Base-by-base conservation (phyloP, 2,797 vertebrate species). In the Calcarius lapponicus region DNA sequence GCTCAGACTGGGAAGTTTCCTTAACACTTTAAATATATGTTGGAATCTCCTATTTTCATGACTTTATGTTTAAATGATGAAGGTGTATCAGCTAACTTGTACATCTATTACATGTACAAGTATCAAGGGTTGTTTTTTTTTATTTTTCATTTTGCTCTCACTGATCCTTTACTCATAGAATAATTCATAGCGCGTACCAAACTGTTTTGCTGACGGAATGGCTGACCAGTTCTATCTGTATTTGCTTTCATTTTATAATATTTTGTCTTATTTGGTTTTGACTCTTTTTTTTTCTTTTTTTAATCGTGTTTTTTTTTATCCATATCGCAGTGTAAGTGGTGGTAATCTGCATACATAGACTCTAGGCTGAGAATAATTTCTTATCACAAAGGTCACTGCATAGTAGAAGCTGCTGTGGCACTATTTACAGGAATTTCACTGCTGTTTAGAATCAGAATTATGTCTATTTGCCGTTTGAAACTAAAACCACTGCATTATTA, bases 401-500 rank as follows among this genome's bases (percentile, higher is more conserved):
- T 26, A 34, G 28, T 53, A 84, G 82, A 95, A 95, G 64, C 47
- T 89, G 28, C 84, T 57, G 54, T 81, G 42, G 17, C 61, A 91
- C 43, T 79, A 72, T 88, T 95, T 90, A 93, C 51, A 92, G 85
- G 92, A 92, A 87, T 47, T 78, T 65, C 65, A 76, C 45, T 91
- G 73, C 73, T 86, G 34, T 70, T 95, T 94, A 84, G 71, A 86
- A 62, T 76, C 76, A 91, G 58, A 95, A 80, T 96, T 94, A 94
- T 80, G 67, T 90, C 48, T 95, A 65, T 80, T 94, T 96, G 75
- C 51, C 93, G 56, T 69, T 69, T 71, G 86, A 95, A 95, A 90
- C 70, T 95, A 96, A 96, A 97, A 21, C 91, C 78, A 95, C 78
- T 88, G 36, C 48, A 93, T 88, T 96, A 96, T 97, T 97, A 96